These are phyloP conservation scores for Dipodomys ordii DNA, from an alignment of 2,113 vertebrate genomes.

Conservation along the genomic window DNA sequence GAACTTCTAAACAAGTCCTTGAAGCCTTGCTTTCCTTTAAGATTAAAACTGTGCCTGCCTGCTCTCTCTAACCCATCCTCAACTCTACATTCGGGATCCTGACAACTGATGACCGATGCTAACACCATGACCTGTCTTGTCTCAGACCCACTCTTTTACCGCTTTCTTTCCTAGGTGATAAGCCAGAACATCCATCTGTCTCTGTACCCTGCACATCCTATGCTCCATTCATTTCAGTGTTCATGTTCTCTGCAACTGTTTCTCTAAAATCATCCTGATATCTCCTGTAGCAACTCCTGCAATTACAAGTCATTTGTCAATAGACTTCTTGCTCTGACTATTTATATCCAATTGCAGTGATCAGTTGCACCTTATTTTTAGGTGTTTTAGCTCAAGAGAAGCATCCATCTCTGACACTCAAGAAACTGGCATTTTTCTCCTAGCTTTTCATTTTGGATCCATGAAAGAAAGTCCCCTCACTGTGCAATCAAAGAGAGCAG, in stretches of 20 bases:
- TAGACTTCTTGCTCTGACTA: background rate
- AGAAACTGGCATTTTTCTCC: conserved; percentile 25
- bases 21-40: background rate
- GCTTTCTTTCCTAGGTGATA: background rate
- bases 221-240: background rate
- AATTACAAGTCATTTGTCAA: conserved; percentile 35
- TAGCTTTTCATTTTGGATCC: background rate
- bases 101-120: no score
- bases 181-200: background rate
- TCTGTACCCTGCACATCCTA: background rate
- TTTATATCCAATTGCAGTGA: conserved; percentile 43
- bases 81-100: background rate
- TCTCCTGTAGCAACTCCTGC: conserved; percentile 9
- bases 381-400: conserved; percentile 53
- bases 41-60: background rate
- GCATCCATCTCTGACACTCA: conserved; percentile 12
- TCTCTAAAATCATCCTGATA: background rate
- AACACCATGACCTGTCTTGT: background rate
- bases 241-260: background rate
- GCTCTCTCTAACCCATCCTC: background rate
- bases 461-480: background rate
- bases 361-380: conserved; percentile 18
- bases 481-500: conserved; percentile 7
- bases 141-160: background rate
- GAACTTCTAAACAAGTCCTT: background rate